Evolutionary conservation across 1,140 invertebrate genomes (phyloP).

Genomic region (Scaptomyza hsui): DNA sequence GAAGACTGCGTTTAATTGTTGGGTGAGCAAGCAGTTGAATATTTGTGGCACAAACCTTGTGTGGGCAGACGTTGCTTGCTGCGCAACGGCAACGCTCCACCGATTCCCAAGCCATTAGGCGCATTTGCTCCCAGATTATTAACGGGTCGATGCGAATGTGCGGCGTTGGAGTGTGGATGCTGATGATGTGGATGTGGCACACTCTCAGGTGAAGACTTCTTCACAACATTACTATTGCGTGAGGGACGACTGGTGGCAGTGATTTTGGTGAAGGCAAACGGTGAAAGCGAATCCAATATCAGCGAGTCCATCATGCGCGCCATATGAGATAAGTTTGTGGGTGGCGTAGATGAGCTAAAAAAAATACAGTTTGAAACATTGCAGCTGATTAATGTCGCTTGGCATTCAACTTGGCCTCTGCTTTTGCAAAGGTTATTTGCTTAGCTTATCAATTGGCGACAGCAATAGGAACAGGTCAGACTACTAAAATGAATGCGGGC

Average conservation of each 20-base stretch:
- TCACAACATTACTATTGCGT: constrained; percentile 49
- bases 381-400: background rate
- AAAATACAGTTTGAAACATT: background rate
- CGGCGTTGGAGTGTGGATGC: constrained; percentile 19
- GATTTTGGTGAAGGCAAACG: constrained; percentile 87
- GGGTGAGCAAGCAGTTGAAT: constrained; percentile 34
- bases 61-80: constrained; percentile 75
- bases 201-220: constrained; percentile 38
- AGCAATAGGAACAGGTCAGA: background rate
- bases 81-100: constrained; percentile 48
- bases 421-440: constrained; percentile 63
- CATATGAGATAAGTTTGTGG: constrained; percentile 87
- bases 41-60: constrained; percentile 65
- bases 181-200: constrained; percentile 25
- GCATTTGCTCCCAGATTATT: constrained; percentile 82
- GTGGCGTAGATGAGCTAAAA: constrained; percentile 84
- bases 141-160: constrained; percentile 51
- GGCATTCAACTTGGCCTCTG: constrained; percentile 56
- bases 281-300: constrained; percentile 87
- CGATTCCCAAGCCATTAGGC: constrained; percentile 77
- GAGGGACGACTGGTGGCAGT: constrained; percentile 84
- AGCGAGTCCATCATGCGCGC: constrained; percentile 89
- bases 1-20: constrained; percentile 65
- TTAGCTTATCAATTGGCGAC: constrained; percentile 53
- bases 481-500: background rate